Evolutionary conservation across 1,140 invertebrate genomes (phyloP), one percentile per base, ranked within the genome.

Genomic region (Heterodera carotae): DNA sequence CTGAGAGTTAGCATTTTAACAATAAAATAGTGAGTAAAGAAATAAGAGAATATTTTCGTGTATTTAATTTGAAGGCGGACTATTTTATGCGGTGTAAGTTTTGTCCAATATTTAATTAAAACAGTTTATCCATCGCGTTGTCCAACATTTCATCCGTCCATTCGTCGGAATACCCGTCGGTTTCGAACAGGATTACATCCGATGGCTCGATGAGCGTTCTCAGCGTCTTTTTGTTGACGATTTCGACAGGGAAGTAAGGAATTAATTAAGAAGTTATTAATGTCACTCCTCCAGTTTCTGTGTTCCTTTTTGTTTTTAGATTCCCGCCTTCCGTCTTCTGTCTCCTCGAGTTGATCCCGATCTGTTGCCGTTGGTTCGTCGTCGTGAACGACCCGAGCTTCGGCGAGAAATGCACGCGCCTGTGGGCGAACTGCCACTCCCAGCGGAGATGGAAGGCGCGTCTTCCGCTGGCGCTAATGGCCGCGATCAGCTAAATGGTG

Each of bases 201-300:
- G 82, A 25, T 85, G 84, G 84, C 64, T 85, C 2, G 76, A 87
- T 31, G 76, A 82, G 22, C 79, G 84, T 29, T 83, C 84, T 0
- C 71, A 80, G 43, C 82, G 84, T 22, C 76, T 86, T 59, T 85
- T 85, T 43, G 66, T 88, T 8, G 81, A 88, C 25, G 84, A 88
- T 69, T 53, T 78, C 18, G 64, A 56, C 59, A 60, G 62, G 39
- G 70, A 74, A 4, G 85, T 86, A n/a, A 36, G 27, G 10, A 59
- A 27, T 56, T 22, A 29, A n/a, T 12, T 7, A 0, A 5, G 39
- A 1, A 1, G 7, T 43, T 43, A 10, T 43, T 53, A 10, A 39
- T 43, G n/a, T 72, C 3, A 33, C 2, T 18, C 22, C 15, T 27
- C 18, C 1, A 4, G 33, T 64, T 5, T 8, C 33, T 36, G 39